Evolutionary conservation across 2,888 invertebrate genomes (phyloP), one percentile per base, ranked within the genome.

Genomic region (Euzophera pinguis): DNA sequence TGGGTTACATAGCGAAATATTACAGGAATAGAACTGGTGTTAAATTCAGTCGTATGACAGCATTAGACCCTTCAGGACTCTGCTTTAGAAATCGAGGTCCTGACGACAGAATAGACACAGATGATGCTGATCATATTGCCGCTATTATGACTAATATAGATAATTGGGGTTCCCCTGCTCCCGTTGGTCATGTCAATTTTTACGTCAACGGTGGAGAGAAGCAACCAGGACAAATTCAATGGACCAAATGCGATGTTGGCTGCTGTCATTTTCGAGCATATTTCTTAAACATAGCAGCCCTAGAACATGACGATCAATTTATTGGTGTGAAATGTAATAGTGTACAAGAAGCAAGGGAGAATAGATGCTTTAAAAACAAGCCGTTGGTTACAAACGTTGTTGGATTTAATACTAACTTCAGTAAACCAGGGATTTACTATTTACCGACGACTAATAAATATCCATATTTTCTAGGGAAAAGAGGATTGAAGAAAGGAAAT

Each of bases 391-490:
- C 67, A 0, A 74, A 69, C 22, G 14, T 65, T 1, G 34, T 71
- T 29, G 72, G 70, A 0, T 47, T 64, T 1, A 65, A 70, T 0
- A 65, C 59, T 0, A 63, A 77, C 53, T 67, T 49, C 9, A 66
- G 12, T 35, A 68, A 55, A 4, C 56, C 53, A 16, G 78, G 77
- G 0, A 69, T 78, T 34, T 78, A 65, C 50, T 73, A 69, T 47
- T 50, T 78, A 5, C 53, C 67, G 0, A 73, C 74, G 0, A 51
- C 39, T 6, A 55, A 66, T 29, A 51, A 14, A 1, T 71, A 63
- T 48, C 79, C 78, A 0, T 80, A 67, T 53, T 70, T 57, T 59
- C 54, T 79, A 41, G 76, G 71, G 0, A 53, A 62, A 37, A 64
- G 64, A 34, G 78, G 78, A 0, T 12, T 76, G 5, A 60, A 60